phyloP scores from a whole-genome alignment of 1,140 invertebrate species.

The Pachypeltis micranthus region DNA sequence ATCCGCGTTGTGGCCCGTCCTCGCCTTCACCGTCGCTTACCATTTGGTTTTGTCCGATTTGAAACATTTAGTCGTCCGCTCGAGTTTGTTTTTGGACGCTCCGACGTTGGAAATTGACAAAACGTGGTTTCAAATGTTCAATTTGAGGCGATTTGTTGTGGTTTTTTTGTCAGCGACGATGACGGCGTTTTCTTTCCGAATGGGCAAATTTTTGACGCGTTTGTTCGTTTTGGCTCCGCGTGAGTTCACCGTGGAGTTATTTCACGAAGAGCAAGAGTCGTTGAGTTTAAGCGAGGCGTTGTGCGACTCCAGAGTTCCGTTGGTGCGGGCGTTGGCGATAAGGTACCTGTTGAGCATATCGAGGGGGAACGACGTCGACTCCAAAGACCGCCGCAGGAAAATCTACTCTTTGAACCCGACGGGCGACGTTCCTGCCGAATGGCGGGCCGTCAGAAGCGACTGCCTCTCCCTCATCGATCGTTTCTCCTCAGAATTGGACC shows the following conservation, averaged over 20 bases:
- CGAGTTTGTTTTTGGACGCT: neutral
- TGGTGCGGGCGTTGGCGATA: neutral
- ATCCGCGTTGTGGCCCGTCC: neutral
- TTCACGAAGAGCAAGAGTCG: neutral
- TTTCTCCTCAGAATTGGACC: neutral
- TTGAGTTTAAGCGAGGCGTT: neutral
- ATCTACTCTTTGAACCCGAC: neutral
- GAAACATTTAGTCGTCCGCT: neutral
- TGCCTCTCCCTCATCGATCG: neutral
- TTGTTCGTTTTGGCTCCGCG: neutral
- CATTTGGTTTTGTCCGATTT: neutral
- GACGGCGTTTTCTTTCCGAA: neutral
- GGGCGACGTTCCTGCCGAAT: neutral
- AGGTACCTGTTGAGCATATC: neutral
- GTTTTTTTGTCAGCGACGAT: neutral
- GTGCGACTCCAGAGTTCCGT: neutral
- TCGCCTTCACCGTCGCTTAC: neutral
- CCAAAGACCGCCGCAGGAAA: neutral
- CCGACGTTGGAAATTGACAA: neutral
- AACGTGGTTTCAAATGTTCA: neutral
- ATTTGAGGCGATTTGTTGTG: neutral
- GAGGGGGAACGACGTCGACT: neutral
- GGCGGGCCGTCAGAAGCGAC: neutral
- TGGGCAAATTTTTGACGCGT: neutral
- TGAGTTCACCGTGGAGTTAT: neutral